Percentiles rank a stretch among this genome's conserved stretches.
These are phyloP conservation scores for Cryptocephalus primarius DNA, from an alignment of 2,888 invertebrate species.

Conservation along the genomic window DNA sequence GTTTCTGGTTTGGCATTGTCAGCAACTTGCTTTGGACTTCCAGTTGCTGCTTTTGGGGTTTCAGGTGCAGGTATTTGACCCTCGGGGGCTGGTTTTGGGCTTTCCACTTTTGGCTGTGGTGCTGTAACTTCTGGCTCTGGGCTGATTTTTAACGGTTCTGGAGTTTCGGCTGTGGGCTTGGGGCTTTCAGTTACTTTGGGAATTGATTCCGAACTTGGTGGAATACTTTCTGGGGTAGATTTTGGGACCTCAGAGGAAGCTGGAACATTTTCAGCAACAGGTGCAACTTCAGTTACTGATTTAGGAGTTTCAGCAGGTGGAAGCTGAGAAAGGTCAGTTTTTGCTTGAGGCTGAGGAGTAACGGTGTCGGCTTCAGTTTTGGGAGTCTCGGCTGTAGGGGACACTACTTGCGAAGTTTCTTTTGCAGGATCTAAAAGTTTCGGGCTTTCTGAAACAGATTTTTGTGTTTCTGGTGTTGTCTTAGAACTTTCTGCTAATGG, in stretches of 20 bases:
- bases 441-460: not conserved
- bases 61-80: not conserved
- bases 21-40: not conserved
- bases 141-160: constrained; percentile 5
- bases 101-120: constrained; percentile 3
- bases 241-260: constrained; percentile 3
- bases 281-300: constrained; percentile 1
- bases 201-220: constrained; percentile 4
- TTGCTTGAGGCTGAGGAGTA: constrained; percentile 11
- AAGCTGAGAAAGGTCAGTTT: constrained; percentile 13
- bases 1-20: not conserved
- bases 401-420: not conserved
- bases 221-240: constrained; percentile 4
- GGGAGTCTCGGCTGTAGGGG: constrained; percentile 12
- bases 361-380: constrained; percentile 4
- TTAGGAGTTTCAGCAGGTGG: constrained; percentile 1
- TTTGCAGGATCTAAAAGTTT: constrained; percentile 7
- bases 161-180: constrained; percentile 2
- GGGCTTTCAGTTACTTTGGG: constrained; percentile 4
- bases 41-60: not conserved
- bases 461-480: not conserved
- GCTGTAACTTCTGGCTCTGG: constrained; percentile 6
- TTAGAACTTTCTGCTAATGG: constrained; percentile 9
- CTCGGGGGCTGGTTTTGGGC: constrained; percentile 5
- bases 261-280: constrained; percentile 1